Base-by-base conservation (phyloP, 2,113 vertebrate species). In the Solea solea region DNA sequence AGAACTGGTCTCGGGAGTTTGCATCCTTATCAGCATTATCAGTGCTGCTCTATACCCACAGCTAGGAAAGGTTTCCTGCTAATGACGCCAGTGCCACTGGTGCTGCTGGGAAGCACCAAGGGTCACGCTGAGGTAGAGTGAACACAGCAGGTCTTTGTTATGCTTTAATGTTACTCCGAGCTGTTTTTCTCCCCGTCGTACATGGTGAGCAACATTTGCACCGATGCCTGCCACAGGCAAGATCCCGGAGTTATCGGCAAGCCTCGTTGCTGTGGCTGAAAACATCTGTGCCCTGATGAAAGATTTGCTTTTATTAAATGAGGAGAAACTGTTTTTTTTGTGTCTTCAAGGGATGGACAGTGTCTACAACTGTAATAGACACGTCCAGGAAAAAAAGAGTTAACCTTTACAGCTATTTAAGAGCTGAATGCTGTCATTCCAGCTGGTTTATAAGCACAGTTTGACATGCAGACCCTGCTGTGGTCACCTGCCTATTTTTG, bases 81-180 rank as follows among this genome's bases (percentile, higher is more conserved):
- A 25, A 68, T 77, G 82, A 84, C 63, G 63, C 44, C 74, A 81
- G 11, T 66, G 48, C 56, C 54, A 56, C 39, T 2, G 12, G 50
- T 69, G 82, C 69, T 76, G 50, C 69, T 57, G 74, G 74, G 78
- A 84, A 81, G 56, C 66, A 68, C 68, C 45, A 3, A 45, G 51
- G 76, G 78, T 90, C 80, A 66, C 42, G 58, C 27, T 60, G 62
- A 64, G 74, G 63, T 56, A 64, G 48, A 14, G 21, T 0, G 46
- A 73, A 87, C 78, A 89, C 69, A 82, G 81, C 63, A 9, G 28
- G 41, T 58, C 87, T 85, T 88, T 88, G 83, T 90, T 42, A 61
- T 15, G 7, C 15, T 62, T 62, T 51, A 46, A 76, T 68, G 51
- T 13, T 8, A 25, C 54, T 54, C 16, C 46, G 50, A 51, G 51